These are phyloP conservation scores for Brachionus angularis DNA, from an alignment of 1,140 invertebrate genomes.

Conservation along the genomic window DNA sequence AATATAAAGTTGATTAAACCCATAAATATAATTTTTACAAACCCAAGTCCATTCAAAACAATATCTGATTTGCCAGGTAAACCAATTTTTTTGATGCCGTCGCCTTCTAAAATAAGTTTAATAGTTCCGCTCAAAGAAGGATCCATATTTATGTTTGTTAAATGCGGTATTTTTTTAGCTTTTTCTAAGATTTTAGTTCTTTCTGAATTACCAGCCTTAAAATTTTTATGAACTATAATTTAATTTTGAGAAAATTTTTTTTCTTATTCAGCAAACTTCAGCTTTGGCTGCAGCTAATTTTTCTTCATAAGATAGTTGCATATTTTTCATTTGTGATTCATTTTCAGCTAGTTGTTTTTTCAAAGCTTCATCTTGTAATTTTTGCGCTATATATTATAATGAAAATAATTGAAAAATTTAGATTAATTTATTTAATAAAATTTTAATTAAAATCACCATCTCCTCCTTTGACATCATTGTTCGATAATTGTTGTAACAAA, in stretches of 20 bases:
- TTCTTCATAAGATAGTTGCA: conserved; percentile 63
- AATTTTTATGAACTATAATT: background rate
- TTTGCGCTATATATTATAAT: background rate
- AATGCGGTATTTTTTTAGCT: conserved; percentile 60
- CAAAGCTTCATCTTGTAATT: conserved; percentile 53
- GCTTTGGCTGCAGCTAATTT: conserved; percentile 56
- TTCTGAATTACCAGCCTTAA: conserved; percentile 41
- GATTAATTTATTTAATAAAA: no score
- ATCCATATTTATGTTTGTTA: conserved; percentile 65
- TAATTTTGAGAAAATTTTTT: background rate
- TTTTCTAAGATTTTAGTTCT: conserved; percentile 57
- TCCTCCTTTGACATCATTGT: conserved; percentile 48
- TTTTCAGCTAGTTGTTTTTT: conserved; percentile 61
- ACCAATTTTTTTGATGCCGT: conserved; percentile 27
- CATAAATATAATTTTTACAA: background rate
- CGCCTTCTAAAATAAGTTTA: conserved; percentile 61
- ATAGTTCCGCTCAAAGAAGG: conserved; percentile 62
- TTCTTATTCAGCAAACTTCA: conserved; percentile 44
- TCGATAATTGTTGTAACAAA: conserved; percentile 48
- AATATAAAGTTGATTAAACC: no score
- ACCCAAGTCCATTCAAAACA: conserved; percentile 14
- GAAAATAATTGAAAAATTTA: background rate
- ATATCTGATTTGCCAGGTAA: background rate
- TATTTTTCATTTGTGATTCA: conserved; percentile 61
- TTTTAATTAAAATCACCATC: background rate